Percentiles rank a stretch among this genome's conserved stretches.
These are phyloP conservation scores for Oryzias sinensis DNA, from an alignment of 2,797 vertebrate species.

Conservation along the genomic window DNA sequence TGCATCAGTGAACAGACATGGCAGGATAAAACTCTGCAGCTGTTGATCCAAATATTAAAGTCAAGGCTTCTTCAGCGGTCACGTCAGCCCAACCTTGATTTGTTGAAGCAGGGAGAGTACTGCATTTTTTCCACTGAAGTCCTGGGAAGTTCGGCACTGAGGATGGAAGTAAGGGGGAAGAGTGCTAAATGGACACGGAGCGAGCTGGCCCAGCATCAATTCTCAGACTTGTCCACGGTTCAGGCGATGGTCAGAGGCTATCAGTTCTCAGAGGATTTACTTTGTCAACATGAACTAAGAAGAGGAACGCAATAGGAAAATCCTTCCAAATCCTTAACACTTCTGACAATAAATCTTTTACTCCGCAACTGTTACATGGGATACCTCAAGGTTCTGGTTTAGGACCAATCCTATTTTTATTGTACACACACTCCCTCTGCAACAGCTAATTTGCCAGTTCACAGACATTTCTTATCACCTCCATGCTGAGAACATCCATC, in stretches of 20 bases:
- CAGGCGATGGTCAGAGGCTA: slow-evolving; percentile 41
- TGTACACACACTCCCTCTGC: no score
- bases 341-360: no score
- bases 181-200: slow-evolving; percentile 24
- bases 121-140: slow-evolving; percentile 55
- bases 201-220: slow-evolving; percentile 44
- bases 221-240: slow-evolving; percentile 51
- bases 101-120: slow-evolving; percentile 55
- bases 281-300: not conserved
- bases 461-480: no score
- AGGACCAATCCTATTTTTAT: no score
- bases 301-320: no score
- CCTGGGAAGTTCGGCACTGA: slow-evolving; percentile 66
- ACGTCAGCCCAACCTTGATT: slow-evolving; percentile 53
- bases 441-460: no score
- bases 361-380: no score
- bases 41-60: slow-evolving; percentile 29
- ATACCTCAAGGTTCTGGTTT: no score
- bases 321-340: no score
- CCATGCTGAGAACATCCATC: no score
- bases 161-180: slow-evolving; percentile 19
- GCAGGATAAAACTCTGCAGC: slow-evolving; percentile 17
- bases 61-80: slow-evolving; percentile 31
- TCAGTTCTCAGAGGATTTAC: slow-evolving; percentile 31
- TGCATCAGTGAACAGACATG: slow-evolving; percentile 12